These are phyloP conservation scores for Physeter macrocephalus DNA, from an alignment of 2,113 vertebrate genomes.

Conservation along the genomic window DNA sequence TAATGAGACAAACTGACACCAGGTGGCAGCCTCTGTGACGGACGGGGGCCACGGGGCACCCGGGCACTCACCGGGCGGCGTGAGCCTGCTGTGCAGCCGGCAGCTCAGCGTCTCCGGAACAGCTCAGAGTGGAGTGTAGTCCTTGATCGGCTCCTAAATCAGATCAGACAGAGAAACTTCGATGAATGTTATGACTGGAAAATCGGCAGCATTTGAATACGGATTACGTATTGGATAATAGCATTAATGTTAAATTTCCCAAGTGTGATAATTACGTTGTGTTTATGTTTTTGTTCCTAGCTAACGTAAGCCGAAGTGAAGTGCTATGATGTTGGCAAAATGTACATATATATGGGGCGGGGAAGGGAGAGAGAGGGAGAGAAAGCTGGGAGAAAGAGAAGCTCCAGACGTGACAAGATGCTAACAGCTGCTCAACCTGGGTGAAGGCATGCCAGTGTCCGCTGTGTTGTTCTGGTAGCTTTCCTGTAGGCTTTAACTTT, in stretches of 20 bases:
- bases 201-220: background rate
- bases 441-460: background rate
- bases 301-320: background rate
- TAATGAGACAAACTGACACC: too few species aligned
- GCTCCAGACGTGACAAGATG: background rate
- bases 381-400: background rate
- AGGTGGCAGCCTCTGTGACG: rapidly evolving
- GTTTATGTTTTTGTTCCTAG: background rate
- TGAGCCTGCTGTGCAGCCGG: rapidly evolving
- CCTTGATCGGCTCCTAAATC: background rate
- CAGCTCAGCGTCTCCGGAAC: rapidly evolving
- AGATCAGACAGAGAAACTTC: background rate
- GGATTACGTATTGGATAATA: background rate
- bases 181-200: rapidly evolving
- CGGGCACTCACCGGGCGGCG: rapidly evolving
- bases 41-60: rapidly evolving
- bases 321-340: background rate
- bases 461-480: background rate
- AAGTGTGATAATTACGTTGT: background rate
- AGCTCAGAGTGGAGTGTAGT: too few species aligned
- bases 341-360: background rate
- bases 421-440: too few species aligned
- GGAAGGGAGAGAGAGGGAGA: background rate
- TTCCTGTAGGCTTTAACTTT: background rate
- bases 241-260: background rate